phyloP scores from a whole-genome alignment of 1,140 invertebrate genomes.

The Zaprionus ghesquierei region DNA sequence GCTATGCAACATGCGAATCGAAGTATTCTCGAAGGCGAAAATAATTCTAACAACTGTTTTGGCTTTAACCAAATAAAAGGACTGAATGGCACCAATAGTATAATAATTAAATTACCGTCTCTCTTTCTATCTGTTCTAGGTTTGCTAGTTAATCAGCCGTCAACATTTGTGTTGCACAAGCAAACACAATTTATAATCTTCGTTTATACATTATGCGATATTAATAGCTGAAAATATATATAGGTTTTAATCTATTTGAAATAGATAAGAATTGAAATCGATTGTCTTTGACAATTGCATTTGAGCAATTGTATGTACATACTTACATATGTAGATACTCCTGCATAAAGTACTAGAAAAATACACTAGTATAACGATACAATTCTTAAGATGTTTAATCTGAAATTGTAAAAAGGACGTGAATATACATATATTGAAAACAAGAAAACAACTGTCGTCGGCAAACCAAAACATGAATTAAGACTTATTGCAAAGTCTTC shows the following conservation, averaged over 20 bases:
- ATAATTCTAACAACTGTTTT: constrained; percentile 53
- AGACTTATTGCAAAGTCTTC: constrained; percentile 29
- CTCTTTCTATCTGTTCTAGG: constrained; percentile 41
- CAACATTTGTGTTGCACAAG: constrained; percentile 35
- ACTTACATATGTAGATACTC: constrained; percentile 20
- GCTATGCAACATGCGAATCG: constrained; percentile 87
- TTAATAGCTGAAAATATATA: constrained; percentile 67
- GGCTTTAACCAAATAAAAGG: constrained; percentile 54
- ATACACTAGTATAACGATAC: constrained; percentile 45
- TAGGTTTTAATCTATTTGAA: constrained; percentile 18
- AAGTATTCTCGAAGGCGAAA: constrained; percentile 72
- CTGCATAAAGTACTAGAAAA: constrained; percentile 44
- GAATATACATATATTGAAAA: constrained; percentile 27
- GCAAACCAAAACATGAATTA: constrained; percentile 14
- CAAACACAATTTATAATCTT: constrained; percentile 36
- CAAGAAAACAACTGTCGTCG: constrained; percentile 27
- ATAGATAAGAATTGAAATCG: constrained; percentile 47
- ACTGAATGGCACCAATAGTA: constrained; percentile 42
- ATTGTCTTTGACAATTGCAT: constrained; percentile 42
- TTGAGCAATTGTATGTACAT: constrained; percentile 67
- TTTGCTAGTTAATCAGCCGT: constrained; percentile 38
- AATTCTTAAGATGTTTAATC: constrained; percentile 49
- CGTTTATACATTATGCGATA: constrained; percentile 34
- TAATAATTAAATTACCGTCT: constrained; percentile 27
- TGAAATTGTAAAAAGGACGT: constrained; percentile 66